Conservation (phyloP, 2,797 vertebrate species). For the Pseudochromis fuscus region DNA sequence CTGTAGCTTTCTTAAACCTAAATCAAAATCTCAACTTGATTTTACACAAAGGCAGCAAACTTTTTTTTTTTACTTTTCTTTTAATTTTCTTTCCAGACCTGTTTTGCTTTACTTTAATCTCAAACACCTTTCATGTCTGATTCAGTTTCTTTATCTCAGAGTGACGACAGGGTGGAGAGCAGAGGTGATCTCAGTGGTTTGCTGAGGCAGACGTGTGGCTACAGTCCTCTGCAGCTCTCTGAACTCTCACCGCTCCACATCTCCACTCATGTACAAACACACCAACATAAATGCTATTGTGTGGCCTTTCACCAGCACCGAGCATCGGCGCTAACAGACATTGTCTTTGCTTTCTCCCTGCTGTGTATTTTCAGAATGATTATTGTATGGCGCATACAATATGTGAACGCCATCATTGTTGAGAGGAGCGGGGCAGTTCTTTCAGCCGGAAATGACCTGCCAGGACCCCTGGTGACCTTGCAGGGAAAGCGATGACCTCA, state of each 20-base stretch:
- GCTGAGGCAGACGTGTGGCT: conserved; percentile 38
- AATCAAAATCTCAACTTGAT: background rate
- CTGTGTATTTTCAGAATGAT: conserved; percentile 84
- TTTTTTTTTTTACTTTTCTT: too few relatives aligned
- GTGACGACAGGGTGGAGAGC: conserved; percentile 9
- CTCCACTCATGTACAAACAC: conserved; percentile 70
- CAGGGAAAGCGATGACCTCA: conserved; percentile 79
- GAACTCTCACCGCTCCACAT: conserved; percentile 48
- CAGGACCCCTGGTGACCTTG: conserved; percentile 79
- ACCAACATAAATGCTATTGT: conserved; percentile 80
- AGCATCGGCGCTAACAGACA: conserved; percentile 84
- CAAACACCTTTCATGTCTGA: background rate
- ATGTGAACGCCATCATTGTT: conserved; percentile 79
- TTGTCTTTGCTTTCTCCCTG: conserved; percentile 83
- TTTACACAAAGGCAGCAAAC: background rate
- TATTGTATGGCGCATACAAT: conserved; percentile 86
- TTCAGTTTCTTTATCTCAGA: background rate
- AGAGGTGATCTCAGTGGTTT: conserved; percentile 61
- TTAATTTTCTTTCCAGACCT: too few relatives aligned
- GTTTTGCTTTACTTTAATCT: too few relatives aligned
- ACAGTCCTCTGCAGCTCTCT: conserved; percentile 23
- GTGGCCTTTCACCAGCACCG: conserved; percentile 66
- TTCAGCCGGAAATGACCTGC: conserved; percentile 83
- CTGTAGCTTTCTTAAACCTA: background rate
- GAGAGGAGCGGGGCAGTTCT: conserved; percentile 72